Conservation (phyloP, 2,797 vertebrate genomes). For the Sorex maritimensis region DNA sequence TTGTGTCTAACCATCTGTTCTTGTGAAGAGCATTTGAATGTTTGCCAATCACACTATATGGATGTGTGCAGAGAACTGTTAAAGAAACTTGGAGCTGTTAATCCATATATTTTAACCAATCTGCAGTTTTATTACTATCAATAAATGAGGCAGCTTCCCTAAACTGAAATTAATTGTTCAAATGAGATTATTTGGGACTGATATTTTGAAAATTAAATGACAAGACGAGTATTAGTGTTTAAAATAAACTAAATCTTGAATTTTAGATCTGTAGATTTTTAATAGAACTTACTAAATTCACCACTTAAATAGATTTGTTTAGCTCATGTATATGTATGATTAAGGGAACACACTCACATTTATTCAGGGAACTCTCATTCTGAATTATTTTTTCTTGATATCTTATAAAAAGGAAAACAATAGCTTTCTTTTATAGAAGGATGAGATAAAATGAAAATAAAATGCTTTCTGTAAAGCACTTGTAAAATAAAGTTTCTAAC, state of each 20-base stretch:
- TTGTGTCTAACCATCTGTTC: constrained; percentile 84
- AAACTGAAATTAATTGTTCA: constrained; percentile 41
- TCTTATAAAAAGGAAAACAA: not conserved
- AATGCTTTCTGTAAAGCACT: not conserved
- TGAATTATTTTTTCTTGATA: not conserved
- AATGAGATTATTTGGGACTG: constrained; percentile 41
- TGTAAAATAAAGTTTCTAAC: not conserved
- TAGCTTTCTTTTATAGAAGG: not conserved
- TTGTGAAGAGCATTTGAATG: constrained; percentile 76
- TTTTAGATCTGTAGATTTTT: constrained; percentile 19
- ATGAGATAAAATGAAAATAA: not conserved
- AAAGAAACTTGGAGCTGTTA: constrained; percentile 58
- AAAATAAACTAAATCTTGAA: not conserved
- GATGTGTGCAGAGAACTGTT: constrained; percentile 69
- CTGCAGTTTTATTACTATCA: constrained; percentile 70
- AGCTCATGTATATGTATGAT: not conserved
- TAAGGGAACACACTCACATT: not conserved
- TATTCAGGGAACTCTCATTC: not conserved
- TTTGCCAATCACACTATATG: constrained; percentile 72
- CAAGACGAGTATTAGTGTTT: not conserved
- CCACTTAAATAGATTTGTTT: not conserved
- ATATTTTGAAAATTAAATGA: constrained; percentile 61
- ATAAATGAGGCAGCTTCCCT: constrained; percentile 53
- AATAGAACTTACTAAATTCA: not conserved
- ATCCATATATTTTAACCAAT: constrained; percentile 70